Percentiles rank a stretch among this genome's conserved stretches.
Conservation (phyloP, 2,797 vertebrate genomes). For the Streptopelia turtur region DNA sequence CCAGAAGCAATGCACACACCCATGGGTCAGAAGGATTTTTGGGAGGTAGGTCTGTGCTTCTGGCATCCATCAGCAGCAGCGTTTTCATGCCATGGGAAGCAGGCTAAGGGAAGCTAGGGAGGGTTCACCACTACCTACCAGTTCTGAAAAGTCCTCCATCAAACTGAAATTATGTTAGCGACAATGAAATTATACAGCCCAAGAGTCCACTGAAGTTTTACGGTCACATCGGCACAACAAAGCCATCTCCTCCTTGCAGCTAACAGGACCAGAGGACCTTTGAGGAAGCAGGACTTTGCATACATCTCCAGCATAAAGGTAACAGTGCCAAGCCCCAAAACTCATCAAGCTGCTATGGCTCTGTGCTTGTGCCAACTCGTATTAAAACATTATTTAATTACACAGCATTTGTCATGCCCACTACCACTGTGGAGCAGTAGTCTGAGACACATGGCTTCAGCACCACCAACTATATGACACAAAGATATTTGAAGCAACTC, state of each 20-base stretch:
- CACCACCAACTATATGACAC: background rate
- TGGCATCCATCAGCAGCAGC: background rate
- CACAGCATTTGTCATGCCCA: background rate
- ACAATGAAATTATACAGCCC: accelerated
- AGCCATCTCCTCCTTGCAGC: background rate
- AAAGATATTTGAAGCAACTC: background rate
- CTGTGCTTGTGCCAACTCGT: background rate
- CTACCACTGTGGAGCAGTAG: background rate
- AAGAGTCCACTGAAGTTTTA: background rate
- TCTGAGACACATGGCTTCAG: background rate
- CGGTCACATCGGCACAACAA: background rate
- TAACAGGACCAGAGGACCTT: background rate
- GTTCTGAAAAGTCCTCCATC: background rate
- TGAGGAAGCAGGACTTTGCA: background rate
- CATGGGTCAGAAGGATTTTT: background rate
- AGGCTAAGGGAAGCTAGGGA: background rate
- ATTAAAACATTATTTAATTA: background rate
- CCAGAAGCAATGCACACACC: accelerated
- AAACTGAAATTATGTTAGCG: accelerated
- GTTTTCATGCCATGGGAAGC: accelerated
- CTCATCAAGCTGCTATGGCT: accelerated
- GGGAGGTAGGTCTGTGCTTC: background rate
- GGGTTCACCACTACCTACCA: background rate
- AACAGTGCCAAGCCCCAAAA: background rate
- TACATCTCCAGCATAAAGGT: background rate